Conservation (phyloP, 2,113 vertebrate species). For the Cyanoramphus novaezelandiae region DNA sequence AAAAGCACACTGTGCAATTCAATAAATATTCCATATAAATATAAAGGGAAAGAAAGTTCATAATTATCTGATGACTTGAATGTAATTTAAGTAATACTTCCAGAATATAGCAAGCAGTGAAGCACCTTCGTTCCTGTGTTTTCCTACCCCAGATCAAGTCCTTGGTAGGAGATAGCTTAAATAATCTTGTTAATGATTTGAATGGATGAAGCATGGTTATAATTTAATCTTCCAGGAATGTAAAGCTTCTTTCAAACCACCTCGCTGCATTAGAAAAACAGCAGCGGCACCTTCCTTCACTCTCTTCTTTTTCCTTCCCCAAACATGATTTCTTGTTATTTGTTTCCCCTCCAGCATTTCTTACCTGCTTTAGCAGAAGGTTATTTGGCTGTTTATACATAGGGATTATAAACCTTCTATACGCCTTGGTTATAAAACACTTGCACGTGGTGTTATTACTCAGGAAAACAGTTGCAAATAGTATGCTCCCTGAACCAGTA, state of each 20-base stretch:
- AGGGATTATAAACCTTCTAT: constrained; percentile 1
- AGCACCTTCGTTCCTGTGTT: constrained; percentile 25
- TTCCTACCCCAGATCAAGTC: constrained; percentile 40
- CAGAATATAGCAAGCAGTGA: constrained; percentile 43
- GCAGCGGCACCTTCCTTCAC: neutral
- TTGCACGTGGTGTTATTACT: neutral
- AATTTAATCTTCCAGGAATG: constrained; percentile 31
- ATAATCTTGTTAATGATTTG: constrained; percentile 49
- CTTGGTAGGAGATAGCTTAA: constrained; percentile 52
- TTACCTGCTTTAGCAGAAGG: constrained; percentile 22
- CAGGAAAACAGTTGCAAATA: constrained; percentile 52
- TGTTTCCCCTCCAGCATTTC: constrained; percentile 5
- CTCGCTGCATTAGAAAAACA: neutral
- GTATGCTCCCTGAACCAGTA: constrained; percentile 52
- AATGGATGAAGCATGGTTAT: constrained; percentile 53
- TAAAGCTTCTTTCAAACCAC: constrained; percentile 50
- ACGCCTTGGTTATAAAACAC: neutral
- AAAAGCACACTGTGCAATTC: constrained; percentile 80
- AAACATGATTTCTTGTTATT: neutral
- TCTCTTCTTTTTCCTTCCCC: neutral
- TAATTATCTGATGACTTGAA: constrained; percentile 80
- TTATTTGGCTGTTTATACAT: constrained; percentile 18
- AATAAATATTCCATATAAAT: constrained; percentile 84
- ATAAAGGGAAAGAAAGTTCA: constrained; percentile 80
- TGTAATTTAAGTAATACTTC: constrained; percentile 76